phyloP scores from a whole-genome alignment of 2,888 invertebrate species.

The Synanthedon andrenaeformis region DNA sequence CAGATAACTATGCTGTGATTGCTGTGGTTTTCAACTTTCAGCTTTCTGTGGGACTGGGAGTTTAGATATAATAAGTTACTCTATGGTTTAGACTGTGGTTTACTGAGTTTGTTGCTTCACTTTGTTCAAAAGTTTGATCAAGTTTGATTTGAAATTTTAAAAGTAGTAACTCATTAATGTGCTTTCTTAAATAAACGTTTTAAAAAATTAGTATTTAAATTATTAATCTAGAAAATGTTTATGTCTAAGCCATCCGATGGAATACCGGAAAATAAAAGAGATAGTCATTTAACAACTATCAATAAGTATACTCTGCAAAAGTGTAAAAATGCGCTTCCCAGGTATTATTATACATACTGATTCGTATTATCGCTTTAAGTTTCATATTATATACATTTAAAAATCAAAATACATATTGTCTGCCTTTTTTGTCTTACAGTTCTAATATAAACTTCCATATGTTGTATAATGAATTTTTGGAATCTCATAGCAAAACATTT shows the following conservation, averaged over 20 bases:
- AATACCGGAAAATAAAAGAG: slow-evolving; percentile 17
- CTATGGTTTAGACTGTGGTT: no score
- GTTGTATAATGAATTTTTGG: slow-evolving; percentile 32
- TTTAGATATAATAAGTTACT: no score
- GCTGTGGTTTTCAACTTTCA: no score
- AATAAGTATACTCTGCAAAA: slow-evolving; percentile 24
- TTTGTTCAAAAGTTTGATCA: no score
- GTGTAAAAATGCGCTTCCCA: slow-evolving; percentile 12
- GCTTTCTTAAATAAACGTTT: no score
- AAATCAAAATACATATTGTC: neutral
- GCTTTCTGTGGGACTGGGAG: no score
- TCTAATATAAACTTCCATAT: slow-evolving; percentile 35
- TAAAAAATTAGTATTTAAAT: neutral
- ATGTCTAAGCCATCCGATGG: slow-evolving; percentile 5
- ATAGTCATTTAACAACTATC: slow-evolving; percentile 17
- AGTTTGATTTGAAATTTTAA: no score
- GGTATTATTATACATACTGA: neutral
- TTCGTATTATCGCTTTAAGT: neutral
- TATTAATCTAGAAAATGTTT: neutral
- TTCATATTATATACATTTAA: neutral
- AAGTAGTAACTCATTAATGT: no score
- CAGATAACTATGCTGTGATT: no score
- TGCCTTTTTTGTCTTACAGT: slow-evolving; percentile 21
- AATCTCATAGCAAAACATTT: slow-evolving; percentile 20
- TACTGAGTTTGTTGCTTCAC: no score